Evolutionary conservation across 2,113 vertebrate genomes (phyloP).

Genomic region (Saccopteryx leptura): DNA sequence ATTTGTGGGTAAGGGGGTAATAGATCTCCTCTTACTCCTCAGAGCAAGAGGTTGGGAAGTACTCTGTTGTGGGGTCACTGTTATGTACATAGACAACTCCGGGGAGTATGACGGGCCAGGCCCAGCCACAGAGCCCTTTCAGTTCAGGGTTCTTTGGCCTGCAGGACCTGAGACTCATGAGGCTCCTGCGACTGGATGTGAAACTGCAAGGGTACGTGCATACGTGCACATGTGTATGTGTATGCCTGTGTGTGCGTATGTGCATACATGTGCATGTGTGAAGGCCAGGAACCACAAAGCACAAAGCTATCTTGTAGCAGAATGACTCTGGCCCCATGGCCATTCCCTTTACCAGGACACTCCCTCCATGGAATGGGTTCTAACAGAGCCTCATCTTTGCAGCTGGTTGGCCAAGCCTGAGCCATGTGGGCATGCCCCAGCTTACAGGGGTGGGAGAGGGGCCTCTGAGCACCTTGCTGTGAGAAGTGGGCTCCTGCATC

Average conservation of each 20-base stretch:
- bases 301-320: too few relatives aligned
- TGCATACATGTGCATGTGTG: rapidly evolving
- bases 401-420: background rate
- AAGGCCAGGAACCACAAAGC: too few relatives aligned
- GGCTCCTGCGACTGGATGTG: background rate
- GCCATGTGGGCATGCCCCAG: too few relatives aligned
- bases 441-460: background rate
- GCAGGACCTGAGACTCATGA: background rate
- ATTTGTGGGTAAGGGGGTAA: background rate
- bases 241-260: background rate
- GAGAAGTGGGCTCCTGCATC: background rate
- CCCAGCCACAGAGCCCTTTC: background rate
- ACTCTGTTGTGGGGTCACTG: background rate
- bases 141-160: background rate
- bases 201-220: background rate
- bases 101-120: background rate
- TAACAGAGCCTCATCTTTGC: background rate
- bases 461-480: background rate
- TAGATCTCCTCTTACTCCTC: background rate
- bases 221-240: rapidly evolving
- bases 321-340: background rate
- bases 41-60: background rate
- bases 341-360: background rate
- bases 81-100: background rate
- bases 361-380: background rate